A percentile compares a stretch with the other conserved stretches of the same genome.
Conservation (phyloP, 2,113 vertebrate species). For the Spea multiplicata region DNA sequence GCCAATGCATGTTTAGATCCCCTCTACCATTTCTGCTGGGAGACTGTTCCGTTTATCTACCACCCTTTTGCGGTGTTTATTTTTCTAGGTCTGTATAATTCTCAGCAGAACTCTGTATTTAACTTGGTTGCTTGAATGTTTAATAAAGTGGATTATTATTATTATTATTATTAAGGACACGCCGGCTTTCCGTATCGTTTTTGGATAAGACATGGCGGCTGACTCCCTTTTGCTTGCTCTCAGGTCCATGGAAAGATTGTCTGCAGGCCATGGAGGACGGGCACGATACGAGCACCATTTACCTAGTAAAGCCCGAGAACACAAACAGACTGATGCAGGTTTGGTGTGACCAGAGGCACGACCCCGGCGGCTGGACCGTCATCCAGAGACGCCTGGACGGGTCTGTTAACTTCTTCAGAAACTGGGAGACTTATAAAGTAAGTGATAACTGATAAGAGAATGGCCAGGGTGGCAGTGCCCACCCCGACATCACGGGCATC, state of each 20-base stretch:
- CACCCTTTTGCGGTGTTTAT: too few relatives aligned
- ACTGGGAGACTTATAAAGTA: conserved; percentile 98
- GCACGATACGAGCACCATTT: conserved; percentile 84
- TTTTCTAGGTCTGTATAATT: too few relatives aligned
- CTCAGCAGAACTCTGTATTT: too few relatives aligned
- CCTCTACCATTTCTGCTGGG: too few relatives aligned
- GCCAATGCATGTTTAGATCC: too few relatives aligned
- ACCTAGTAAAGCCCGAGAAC: conserved; percentile 91
- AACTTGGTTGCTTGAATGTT: too few relatives aligned
- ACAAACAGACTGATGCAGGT: conserved; percentile 95
- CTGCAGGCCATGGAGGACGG: conserved; percentile 90
- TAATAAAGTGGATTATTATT: neutral
- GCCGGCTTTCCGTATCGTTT: neutral
- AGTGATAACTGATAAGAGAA: conserved; percentile 47
- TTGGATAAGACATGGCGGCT: neutral
- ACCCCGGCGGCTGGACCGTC: conserved; percentile 96
- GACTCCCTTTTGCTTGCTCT: conserved; percentile 31
- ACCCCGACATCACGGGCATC: too few relatives aligned
- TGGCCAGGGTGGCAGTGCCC: too few relatives aligned
- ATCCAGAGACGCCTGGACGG: conserved; percentile 92
- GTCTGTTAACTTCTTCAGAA: conserved; percentile 96
- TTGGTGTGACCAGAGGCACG: conserved; percentile 94
- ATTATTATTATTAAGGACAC: neutral
- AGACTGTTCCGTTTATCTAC: too few relatives aligned
- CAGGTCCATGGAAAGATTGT: conserved; percentile 94